Percentiles rank a stretch among this genome's conserved stretches.
phyloP scores from a whole-genome alignment of 2,113 vertebrate species.

The Cryptomyrus ogoouensis region DNA sequence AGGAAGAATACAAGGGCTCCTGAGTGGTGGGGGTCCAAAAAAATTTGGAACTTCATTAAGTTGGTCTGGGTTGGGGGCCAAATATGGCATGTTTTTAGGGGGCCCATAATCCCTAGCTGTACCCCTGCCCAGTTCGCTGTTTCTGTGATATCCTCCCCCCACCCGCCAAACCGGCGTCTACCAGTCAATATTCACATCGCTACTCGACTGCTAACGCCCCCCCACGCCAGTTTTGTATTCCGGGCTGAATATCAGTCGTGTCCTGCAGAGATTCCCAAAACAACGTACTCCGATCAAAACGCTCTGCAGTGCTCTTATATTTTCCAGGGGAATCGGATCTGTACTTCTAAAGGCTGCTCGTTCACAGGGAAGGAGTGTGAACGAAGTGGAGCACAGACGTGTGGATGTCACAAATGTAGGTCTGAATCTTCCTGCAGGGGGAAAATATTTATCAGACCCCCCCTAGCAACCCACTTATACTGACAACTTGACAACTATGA shows the following conservation, averaged over 20 bases:
- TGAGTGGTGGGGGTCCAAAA: background rate
- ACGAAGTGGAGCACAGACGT: background rate
- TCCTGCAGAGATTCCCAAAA: background rate
- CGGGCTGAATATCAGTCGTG: background rate
- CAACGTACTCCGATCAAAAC: background rate
- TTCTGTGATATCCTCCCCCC: background rate
- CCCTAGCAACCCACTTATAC: background rate
- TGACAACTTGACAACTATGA: conserved; percentile 9
- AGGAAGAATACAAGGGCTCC: background rate
- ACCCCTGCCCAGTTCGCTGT: background rate
- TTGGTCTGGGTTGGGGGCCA: background rate
- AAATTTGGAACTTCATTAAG: background rate
- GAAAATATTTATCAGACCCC: background rate
- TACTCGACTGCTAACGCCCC: background rate
- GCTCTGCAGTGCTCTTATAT: background rate
- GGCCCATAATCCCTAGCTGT: background rate
- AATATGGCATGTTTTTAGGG: background rate
- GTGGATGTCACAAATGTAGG: background rate
- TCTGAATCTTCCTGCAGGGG: background rate
- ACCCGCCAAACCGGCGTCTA: background rate
- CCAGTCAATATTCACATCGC: background rate
- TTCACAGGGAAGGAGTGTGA: background rate
- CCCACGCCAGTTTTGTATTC: background rate
- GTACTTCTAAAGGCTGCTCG: background rate
- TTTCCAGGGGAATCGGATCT: background rate